phyloP scores from a whole-genome alignment of 1,140 invertebrate genomes.

The Halyomorpha halys region DNA sequence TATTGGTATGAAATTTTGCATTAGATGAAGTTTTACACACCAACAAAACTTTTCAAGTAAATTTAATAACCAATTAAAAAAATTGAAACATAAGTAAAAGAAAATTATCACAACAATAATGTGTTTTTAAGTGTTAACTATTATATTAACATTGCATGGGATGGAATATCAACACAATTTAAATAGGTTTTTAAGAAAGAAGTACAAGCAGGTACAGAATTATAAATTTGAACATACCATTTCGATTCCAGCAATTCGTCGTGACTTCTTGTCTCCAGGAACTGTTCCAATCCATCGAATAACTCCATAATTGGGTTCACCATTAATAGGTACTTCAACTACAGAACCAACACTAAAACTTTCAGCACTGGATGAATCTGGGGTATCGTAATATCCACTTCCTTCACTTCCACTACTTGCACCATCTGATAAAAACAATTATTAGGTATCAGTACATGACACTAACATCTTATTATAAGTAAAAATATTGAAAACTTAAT shows the following conservation, averaged over 20 bases:
- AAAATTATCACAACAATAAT: no score
- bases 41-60: no score
- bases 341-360: constrained; percentile 56
- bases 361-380: constrained; percentile 19
- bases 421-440: constrained; percentile 21
- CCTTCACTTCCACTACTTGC: constrained; percentile 24
- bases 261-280: constrained; percentile 36
- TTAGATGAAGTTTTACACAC: no score
- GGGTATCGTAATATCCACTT: constrained; percentile 28
- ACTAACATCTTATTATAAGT: background rate
- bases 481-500: background rate
- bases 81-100: no score
- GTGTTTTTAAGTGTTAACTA: no score
- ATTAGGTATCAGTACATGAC: background rate
- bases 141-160: no score
- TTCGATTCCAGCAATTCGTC: constrained; percentile 55
- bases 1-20: no score
- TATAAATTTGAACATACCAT: constrained; percentile 42
- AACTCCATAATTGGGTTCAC: constrained; percentile 57
- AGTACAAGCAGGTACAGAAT: no score
- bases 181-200: no score
- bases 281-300: constrained; percentile 75
- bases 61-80: no score
- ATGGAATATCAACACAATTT: no score
- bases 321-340: constrained; percentile 55